Base-by-base conservation (phyloP, 2,888 invertebrate genomes). In the Nomada hirtipes region DNA sequence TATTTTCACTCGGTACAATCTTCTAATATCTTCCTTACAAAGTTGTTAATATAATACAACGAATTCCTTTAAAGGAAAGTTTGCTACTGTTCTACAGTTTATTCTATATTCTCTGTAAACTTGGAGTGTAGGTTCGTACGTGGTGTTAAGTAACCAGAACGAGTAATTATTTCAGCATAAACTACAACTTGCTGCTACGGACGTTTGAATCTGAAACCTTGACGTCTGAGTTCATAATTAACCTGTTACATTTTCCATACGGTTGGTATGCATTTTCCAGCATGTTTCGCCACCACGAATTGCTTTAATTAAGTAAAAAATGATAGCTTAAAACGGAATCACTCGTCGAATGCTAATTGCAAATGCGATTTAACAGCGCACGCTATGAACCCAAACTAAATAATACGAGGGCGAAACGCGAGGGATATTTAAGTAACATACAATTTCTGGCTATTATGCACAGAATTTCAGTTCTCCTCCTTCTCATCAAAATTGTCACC, bases 141-240 rank as follows among this genome's bases (percentile, higher is more conserved):
- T 67, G 53, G 20, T 53, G 36, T 53, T 53, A 67, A 67, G 67
- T 67, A 67, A 67, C 52, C 67, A 67, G 55, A 53, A 42, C 50
- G 42, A 23, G 50, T 74, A 69, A 74, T 69, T 69, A 50, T 69
- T 69, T 69, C 26, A 60, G 59, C 52, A 69, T 60, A 52, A 69
- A 74, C 60, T 74, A 59, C 42, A 60, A 60, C 36, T 69, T 52
- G 11, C 59, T 52, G 42, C n/a, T 52, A 60, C 50, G 13, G 26
- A 60, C 68, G 18, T 52, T 69, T 26, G 36, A 68, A 50, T 59
- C 13, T 26, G 36, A n/a, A 52, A 44, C 36, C 59, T 18, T 71
- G 18, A 74, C 26, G 23, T 42, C 42, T 15, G 36, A 20, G 36
- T 50, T 42, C n/a, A 18, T 23, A 23, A 69, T 69, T 74, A 65